Evolutionary conservation across 2,113 vertebrate species (phyloP), one percentile per base, ranked within the genome.

Genomic region (Phrynosoma blainvillii): DNA sequence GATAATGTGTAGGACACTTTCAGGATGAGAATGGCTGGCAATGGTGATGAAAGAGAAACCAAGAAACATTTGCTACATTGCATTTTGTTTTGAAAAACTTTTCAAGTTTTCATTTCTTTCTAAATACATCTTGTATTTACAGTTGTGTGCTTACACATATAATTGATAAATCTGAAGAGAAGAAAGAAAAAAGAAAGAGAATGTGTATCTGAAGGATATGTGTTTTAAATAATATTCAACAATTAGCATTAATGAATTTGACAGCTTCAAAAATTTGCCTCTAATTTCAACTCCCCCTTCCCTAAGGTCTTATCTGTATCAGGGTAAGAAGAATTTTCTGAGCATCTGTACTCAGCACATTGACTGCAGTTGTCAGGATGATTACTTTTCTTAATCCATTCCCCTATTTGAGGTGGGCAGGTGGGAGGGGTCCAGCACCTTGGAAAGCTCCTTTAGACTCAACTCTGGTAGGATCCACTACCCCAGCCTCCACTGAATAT

Each of bases 121-220:
- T 1, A 62, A 62, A 62, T 16, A 62, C 13, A 16, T 62, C 10
- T 62, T 62, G 54, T 11, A n/a, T 42, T 25, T 47, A 11, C 42
- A 65, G 23, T 27, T 25, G 85, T 90, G 11, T 32, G 3, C 81
- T 89, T 82, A 82, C 42, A 90, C 88, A 94, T 62, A 10, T 54
- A 79, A 47, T 23, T 10, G 32, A 11, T 1, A 47, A 0, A 84
- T 74, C 40, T 79, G 56, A 79, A 80, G 25, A 68, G 23, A 59
- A 0, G 36, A 32, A 12, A 40, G 78, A n/a, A 76, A 85, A 75
- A 70, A 79, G 88, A 21, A 65, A 65, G 62, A 70, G 27, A 70
- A 70, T 32, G 27, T 66, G 65, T 3, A 14, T 30, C 78, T 18
- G 0, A 0, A 0, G 36, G 47, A 71, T 70, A 20, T 1, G 56